phyloP scores from a whole-genome alignment of 2,888 invertebrate genomes.

The Nephrotoma appendiculata region DNA sequence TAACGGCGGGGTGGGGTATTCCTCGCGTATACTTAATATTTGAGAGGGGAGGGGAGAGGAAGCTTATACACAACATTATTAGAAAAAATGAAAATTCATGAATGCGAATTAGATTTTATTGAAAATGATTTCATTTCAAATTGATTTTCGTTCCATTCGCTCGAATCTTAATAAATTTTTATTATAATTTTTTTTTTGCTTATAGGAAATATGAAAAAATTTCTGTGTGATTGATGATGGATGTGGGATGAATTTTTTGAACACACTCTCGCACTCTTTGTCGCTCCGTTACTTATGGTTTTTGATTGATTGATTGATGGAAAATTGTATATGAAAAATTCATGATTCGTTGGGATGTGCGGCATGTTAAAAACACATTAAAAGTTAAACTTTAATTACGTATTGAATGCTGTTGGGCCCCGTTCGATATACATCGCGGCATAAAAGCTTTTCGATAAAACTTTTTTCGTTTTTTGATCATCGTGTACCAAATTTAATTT shows the following conservation, averaged over 20 bases:
- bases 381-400: background rate
- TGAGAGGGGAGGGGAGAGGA: background rate
- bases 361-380: background rate
- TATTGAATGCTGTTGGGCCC: background rate
- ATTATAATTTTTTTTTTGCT: background rate
- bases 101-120: background rate
- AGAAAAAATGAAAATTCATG: background rate
- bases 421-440: background rate
- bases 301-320: background rate
- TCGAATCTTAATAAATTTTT: background rate
- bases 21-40: background rate
- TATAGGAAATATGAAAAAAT: background rate
- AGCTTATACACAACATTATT: background rate
- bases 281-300: background rate
- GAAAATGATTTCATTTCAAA: background rate
- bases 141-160: background rate
- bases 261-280: background rate
- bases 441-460: background rate
- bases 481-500: background rate
- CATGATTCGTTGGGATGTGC: background rate
- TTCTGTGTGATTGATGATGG: background rate
- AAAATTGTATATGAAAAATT: background rate
- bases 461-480: background rate
- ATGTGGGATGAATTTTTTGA: background rate
- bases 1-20: background rate